phyloP scores from a whole-genome alignment of 1,140 invertebrate species.

The Myzus persicae region DNA sequence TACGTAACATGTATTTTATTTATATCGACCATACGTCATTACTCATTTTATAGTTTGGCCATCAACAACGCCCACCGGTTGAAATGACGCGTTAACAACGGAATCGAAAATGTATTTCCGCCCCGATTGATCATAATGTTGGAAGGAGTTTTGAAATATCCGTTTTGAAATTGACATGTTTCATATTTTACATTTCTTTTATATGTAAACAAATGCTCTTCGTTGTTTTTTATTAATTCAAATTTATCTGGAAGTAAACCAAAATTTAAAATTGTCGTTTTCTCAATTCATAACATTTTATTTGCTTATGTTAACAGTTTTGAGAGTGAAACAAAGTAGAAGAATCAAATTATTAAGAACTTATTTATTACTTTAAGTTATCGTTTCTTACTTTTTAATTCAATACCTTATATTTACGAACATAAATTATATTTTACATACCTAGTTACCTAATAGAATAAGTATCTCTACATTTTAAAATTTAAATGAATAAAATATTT shows the following conservation, averaged over 20 bases:
- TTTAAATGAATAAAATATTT: neutral
- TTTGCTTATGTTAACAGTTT: neutral
- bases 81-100: neutral
- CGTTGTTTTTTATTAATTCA: neutral
- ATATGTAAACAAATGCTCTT: neutral
- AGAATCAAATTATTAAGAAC: neutral
- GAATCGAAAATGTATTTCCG: neutral
- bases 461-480: neutral
- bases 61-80: neutral
- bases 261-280: neutral
- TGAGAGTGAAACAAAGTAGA: neutral
- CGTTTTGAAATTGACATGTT: neutral
- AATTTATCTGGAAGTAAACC: no score
- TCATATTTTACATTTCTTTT: neutral
- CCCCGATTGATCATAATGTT: neutral
- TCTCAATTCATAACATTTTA: neutral
- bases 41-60: neutral
- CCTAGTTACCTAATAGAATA: no score
- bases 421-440: no score
- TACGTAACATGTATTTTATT: slow-evolving; percentile 2
- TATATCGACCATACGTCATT: neutral
- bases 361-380: neutral
- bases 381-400: no score
- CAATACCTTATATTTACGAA: no score
- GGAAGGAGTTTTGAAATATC: neutral